These are phyloP conservation scores for Halcyon malimbica DNA, from an alignment of 2,113 vertebrate genomes.

Conservation along the genomic window DNA sequence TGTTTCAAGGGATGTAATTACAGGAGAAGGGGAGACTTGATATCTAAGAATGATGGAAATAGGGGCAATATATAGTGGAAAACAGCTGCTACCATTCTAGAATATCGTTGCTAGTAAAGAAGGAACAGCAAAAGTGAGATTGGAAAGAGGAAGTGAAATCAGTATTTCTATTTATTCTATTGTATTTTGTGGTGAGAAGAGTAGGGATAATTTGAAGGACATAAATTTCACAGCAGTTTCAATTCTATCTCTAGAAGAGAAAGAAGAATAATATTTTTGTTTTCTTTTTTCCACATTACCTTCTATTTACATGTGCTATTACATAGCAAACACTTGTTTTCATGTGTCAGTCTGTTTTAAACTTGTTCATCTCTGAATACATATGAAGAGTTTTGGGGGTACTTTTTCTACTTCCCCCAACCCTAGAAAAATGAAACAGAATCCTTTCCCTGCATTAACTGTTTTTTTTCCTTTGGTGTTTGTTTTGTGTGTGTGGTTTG, in stretches of 20 bases:
- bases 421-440: neutral
- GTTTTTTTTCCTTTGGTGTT: neutral
- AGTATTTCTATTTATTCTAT: neutral
- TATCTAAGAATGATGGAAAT: slow-evolving; percentile 37
- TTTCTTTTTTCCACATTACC: neutral
- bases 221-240: neutral
- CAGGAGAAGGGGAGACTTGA: neutral
- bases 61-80: neutral
- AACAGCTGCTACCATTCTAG: neutral
- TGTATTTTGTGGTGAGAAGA: neutral
- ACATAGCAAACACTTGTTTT: neutral
- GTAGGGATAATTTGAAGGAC: neutral
- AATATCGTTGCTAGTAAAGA: neutral
- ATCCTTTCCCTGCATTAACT: neutral
- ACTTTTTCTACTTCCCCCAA: neutral
- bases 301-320: neutral
- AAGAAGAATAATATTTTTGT: neutral
- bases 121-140: neutral
- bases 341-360: neutral
- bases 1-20: slow-evolving; percentile 25
- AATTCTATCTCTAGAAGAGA: neutral
- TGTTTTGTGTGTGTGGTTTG: neutral
- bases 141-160: neutral
- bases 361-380: neutral
- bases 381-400: neutral